A percentile compares a stretch with the other conserved stretches of the same genome.
phyloP scores from a whole-genome alignment of 2,113 vertebrate genomes.

The Bos javanicus region DNA sequence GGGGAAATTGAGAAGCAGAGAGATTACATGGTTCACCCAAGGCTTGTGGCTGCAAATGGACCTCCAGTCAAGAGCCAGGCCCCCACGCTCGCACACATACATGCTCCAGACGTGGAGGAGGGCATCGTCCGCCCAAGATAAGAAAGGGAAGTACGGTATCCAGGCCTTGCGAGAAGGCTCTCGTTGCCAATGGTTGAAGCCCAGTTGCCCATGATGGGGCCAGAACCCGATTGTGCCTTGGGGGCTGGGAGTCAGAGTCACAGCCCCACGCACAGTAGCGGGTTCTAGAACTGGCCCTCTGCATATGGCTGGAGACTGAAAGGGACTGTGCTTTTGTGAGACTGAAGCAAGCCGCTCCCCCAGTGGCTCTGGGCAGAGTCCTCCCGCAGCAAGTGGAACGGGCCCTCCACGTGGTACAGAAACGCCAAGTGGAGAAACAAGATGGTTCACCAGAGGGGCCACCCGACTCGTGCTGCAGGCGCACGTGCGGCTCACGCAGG shows the following conservation, averaged over 20 bases:
- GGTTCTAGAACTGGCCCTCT: neutral
- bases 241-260: neutral
- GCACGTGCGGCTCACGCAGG: neutral
- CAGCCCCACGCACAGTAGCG: neutral
- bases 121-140: neutral
- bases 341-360: neutral
- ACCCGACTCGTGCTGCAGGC: neutral
- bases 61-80: neutral
- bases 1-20: neutral
- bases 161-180: neutral
- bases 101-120: no score
- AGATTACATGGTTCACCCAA: neutral
- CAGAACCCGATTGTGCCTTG: neutral
- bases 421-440: neutral
- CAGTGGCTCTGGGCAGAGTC: neutral
- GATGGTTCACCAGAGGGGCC: neutral
- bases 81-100: accelerated
- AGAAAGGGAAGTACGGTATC: neutral
- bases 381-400: neutral
- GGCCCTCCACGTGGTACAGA: neutral
- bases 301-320: neutral
- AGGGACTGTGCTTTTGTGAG: neutral
- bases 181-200: neutral
- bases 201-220: neutral
- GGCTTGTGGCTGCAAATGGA: neutral